Evolutionary conservation across 2,113 vertebrate species (phyloP), one percentile per base, ranked within the genome.

Genomic region (Tupaia tana): DNA sequence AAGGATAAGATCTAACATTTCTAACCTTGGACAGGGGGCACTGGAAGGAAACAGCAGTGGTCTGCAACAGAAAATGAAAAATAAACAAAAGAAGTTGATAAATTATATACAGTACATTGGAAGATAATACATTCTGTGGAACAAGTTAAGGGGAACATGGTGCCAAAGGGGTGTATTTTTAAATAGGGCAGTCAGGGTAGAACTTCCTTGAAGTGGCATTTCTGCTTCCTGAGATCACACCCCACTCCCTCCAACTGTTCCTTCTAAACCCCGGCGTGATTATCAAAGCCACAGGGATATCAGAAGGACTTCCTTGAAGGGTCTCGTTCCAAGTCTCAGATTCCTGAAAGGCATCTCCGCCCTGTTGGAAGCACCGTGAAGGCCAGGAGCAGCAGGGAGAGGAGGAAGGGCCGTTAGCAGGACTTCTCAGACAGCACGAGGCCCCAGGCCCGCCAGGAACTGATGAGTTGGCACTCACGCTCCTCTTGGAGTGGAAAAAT

Each of bases 91-190:
- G n/a, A 75, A 31, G 61, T 59, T 78, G 1, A 2, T 66, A 1
- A 16, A 2, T 69, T 13, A 2, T 2, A 7, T 7, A 6, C 0
- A 11, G 1, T 2, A 0, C 24, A 1, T 13, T 2, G 18, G 89
- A 59, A 27, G 64, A 63, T 5, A 24, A 9, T 10, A 6, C 19
- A 3, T 1, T 29, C 63, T 66, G 4, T 1, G 3, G 18, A 22
- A 18, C 31, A 11, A 27, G 11, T 18, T 15, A 1, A 11, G n/a
- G n/a, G 56, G 1, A 25, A 11, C 8, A 1, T 2, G 10, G 43
- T 2, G n/a, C n/a, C 0, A 2, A 5, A 7, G 3, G 18, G 14
- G 56, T 11, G 1, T 1, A 0, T 64, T 54, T 9, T 61, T 27
- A 56, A 79, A 61, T 0, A 59, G 2, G 59, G 6, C 63, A 18